A percentile compares a stretch with the other conserved stretches of the same genome.
Evolutionary conservation across 2,113 vertebrate genomes (phyloP).

Genomic region (Lonchura striata): DNA sequence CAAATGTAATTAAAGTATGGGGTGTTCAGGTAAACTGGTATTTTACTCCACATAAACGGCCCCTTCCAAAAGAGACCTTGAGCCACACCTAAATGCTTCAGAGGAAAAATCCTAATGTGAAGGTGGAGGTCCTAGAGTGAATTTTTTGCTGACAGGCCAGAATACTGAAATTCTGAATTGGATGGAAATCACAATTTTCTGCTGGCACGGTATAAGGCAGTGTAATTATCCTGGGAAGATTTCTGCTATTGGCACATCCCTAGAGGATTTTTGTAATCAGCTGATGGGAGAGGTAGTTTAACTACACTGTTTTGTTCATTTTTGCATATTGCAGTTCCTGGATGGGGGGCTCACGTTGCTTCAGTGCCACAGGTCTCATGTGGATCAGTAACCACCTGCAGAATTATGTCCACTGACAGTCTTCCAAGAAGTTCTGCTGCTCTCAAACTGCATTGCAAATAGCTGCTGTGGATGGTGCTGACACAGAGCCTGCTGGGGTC

Average conservation of each 20-base stretch:
- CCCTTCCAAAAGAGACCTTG: not conserved
- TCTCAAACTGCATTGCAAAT: not conserved
- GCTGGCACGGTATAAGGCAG: not conserved
- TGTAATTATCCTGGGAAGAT: not conserved
- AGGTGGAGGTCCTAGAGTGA: not conserved
- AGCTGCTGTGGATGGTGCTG: not conserved
- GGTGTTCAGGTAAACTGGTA: not conserved
- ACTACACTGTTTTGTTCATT: accelerated
- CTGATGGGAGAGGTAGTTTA: not conserved
- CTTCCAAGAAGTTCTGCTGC: not conserved
- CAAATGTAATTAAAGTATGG: not conserved
- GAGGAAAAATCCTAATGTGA: not conserved
- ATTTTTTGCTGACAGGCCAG: not conserved
- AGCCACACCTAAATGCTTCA: not conserved
- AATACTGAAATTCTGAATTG: not conserved
- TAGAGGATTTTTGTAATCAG: not conserved
- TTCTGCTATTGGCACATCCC: not conserved
- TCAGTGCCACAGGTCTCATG: accelerated
- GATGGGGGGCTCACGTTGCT: not conserved
- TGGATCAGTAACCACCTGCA: not conserved
- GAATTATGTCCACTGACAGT: not conserved
- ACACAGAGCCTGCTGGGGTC: not conserved
- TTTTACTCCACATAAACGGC: not conserved
- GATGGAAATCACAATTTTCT: not conserved
- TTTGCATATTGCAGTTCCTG: not conserved